These are phyloP conservation scores for Myotis brandtii DNA, from an alignment of 2,113 vertebrate genomes.

Conservation along the genomic window DNA sequence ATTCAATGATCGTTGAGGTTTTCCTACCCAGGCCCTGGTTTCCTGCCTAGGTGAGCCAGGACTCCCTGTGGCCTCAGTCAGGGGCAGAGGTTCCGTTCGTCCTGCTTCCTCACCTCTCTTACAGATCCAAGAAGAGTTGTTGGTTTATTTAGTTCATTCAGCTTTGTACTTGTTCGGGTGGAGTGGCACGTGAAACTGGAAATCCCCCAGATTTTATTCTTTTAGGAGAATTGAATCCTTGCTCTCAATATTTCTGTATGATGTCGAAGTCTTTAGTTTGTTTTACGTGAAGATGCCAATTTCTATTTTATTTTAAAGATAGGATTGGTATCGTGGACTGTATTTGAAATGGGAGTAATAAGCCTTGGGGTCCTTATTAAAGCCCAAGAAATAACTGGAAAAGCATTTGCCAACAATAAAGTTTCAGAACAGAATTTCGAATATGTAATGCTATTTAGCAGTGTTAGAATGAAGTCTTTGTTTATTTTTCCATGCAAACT, in stretches of 20 bases:
- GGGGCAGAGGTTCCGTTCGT: neutral
- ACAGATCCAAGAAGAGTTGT: neutral
- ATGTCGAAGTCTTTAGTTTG: neutral
- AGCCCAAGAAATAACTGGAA: neutral
- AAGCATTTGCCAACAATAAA: slow-evolving; percentile 49
- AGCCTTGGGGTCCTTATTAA: neutral
- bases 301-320: neutral
- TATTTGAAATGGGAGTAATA: neutral
- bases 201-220: neutral
- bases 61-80: neutral
- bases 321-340: neutral
- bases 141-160: neutral
- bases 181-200: neutral
- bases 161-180: neutral
- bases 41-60: neutral
- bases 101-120: neutral
- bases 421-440: neutral
- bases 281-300: neutral
- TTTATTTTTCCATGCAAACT: neutral
- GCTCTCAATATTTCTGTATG: neutral
- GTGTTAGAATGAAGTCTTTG: slow-evolving; percentile 25
- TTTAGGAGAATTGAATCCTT: neutral
- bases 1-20: neutral
- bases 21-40: neutral
- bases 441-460: neutral